Base-by-base conservation (phyloP, 2,113 vertebrate genomes). In the Ibidorhyncha struthersii region DNA sequence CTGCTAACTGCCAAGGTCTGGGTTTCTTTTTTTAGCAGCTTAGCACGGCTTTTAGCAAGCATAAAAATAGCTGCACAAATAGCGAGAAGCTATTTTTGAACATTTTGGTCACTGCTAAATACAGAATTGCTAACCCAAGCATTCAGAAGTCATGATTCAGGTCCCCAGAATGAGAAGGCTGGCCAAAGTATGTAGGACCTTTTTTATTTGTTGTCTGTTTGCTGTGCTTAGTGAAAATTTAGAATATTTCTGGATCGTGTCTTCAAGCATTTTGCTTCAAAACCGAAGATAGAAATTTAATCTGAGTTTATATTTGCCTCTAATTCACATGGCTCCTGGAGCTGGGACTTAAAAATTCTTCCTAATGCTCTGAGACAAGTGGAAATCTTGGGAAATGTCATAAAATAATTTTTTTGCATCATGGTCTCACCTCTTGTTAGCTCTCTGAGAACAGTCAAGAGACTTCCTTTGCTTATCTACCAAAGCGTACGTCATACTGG, bases 1-100 rank as follows among this genome's bases (percentile, higher is more conserved):
- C 74, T 90, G 58, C 67, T 88, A 87, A 90, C 73, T 91, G 66
- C 74, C 78, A 93, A 43, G 38, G 29, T 62, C 69, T 90, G 25
- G 26, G n/a, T 80, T 97, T 76, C 94, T 88, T 88, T 88, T 89
- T 93, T 95, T 96, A 95, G 93, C 21, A 87, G 53, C 50, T 93
- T 93, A 93, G 40, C 30, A n/a, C 63, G 84, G 70, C 70, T 97
- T 96, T 96, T 89, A 89, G 77, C 36, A 84, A 89, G 86, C 53
- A 85, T 91, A 97, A 96, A 96, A 97, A 96, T 87, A 97, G 81
- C 86, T 77, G 20, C 62, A 70, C 8, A 85, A 95, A 95, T 77
- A 95, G 94, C 16, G 50, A 91, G 86, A 93, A 93, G 91, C 47
- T 97, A 95, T 96, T 97, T 97, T 96, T 94, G 91, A 80, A 82